phyloP scores from a whole-genome alignment of 2,113 vertebrate genomes.

The Rhinopomastus cyanomelas region DNA sequence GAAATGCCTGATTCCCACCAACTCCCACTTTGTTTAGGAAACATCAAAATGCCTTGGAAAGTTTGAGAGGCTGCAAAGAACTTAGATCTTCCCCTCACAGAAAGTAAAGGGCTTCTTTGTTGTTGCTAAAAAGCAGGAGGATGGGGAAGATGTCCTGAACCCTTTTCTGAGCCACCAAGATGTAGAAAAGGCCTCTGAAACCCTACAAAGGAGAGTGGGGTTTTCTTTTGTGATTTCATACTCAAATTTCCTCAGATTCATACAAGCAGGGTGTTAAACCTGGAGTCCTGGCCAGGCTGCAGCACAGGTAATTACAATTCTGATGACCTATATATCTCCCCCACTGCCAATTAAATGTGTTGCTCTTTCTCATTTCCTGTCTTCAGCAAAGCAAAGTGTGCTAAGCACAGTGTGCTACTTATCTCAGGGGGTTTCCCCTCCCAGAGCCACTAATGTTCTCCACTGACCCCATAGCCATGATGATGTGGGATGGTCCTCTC shows the following conservation, averaged over 20 bases:
- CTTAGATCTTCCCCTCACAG: neutral
- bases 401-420: neutral
- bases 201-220: neutral
- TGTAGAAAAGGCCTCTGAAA: neutral
- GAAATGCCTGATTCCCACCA: neutral
- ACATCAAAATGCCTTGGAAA: slow-evolving; percentile 3
- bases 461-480: neutral
- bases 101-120: neutral
- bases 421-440: neutral
- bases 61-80: neutral
- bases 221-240: neutral
- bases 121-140: neutral
- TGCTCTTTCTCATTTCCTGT: neutral
- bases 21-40: neutral
- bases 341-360: neutral
- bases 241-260: neutral
- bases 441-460: neutral
- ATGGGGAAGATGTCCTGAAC: neutral
- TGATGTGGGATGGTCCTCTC: neutral
- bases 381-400: neutral
- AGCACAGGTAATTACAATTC: neutral
- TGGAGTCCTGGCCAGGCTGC: neutral
- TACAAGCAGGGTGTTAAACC: neutral
- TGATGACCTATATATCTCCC: neutral
- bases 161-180: neutral